Evolutionary conservation across 2,797 vertebrate genomes (phyloP).

Genomic region (Phrynocephalus guinanensis): DNA sequence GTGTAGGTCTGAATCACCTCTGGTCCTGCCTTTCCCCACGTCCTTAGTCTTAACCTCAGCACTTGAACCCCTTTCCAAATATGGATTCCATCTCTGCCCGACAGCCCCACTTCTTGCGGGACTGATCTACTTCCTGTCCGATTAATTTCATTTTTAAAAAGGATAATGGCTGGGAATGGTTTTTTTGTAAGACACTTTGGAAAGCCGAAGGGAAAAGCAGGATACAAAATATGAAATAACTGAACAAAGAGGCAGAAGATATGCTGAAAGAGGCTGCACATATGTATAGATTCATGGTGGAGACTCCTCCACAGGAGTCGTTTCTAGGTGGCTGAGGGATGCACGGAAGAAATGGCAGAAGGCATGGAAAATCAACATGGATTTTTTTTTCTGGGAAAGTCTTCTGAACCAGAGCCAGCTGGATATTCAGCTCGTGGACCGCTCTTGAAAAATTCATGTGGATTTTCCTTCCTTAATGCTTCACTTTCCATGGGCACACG

Average conservation of each 20-base stretch:
- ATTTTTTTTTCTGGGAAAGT: conserved; percentile 31
- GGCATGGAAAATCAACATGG: conserved; percentile 16
- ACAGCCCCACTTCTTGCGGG: neutral
- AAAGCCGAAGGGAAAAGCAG: neutral
- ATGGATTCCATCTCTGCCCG: neutral
- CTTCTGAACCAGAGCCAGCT: neutral
- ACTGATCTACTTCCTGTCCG: too few relatives aligned
- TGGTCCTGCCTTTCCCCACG: neutral
- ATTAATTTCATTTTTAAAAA: neutral
- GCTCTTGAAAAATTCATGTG: conserved; percentile 19
- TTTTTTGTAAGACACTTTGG: neutral
- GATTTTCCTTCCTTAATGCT: conserved; percentile 2
- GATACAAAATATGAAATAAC: neutral
- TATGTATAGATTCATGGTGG: neutral
- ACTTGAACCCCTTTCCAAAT: neutral
- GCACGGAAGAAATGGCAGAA: neutral
- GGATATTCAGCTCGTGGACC: neutral
- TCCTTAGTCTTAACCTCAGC: too few relatives aligned
- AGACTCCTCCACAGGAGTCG: neutral
- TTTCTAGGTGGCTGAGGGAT: neutral
- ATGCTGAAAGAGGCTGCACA: neutral
- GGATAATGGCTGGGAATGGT: too few relatives aligned
- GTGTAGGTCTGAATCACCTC: too few relatives aligned
- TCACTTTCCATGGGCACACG: neutral
- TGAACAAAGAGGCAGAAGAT: neutral